A percentile compares a stretch with the other conserved stretches of the same genome.
These are phyloP conservation scores for Zapus hudsonius DNA, from an alignment of 2,113 vertebrate species.

Conservation along the genomic window DNA sequence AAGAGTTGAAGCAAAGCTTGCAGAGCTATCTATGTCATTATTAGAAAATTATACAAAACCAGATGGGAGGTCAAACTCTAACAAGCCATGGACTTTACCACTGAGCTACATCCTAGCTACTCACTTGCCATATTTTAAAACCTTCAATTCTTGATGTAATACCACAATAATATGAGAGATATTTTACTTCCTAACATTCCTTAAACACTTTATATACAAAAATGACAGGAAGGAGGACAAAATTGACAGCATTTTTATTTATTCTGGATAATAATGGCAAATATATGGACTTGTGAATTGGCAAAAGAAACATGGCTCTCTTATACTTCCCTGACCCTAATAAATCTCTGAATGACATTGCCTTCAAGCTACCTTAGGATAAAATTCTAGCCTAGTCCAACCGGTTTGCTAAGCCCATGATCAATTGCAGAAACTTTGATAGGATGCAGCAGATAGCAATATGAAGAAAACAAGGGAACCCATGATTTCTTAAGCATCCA, in stretches of 20 bases:
- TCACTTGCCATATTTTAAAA: not conserved
- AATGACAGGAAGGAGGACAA: conserved; percentile 16
- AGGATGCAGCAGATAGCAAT: not conserved
- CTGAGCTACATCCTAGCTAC: not conserved
- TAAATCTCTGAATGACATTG: conserved; percentile 21
- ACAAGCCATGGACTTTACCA: not conserved
- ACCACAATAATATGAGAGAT: not conserved
- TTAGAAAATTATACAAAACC: not conserved
- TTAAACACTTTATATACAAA: conserved; percentile 3
- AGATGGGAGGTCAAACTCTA: not conserved
- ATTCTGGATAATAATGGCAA: conserved; percentile 22
- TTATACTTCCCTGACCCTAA: conserved; percentile 41
- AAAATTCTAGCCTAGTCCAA: conserved; percentile 54
- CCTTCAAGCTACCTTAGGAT: conserved; percentile 6
- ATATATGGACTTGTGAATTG: not conserved
- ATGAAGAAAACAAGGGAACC: conserved; percentile 29
- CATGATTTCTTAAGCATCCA: conserved; percentile 21
- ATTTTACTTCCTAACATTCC: not conserved
- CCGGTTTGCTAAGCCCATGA: conserved; percentile 58
- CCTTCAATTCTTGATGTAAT: not conserved
- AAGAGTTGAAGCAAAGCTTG: not conserved
- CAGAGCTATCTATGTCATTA: not conserved
- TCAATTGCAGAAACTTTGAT: conserved; percentile 37
- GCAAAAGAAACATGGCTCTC: conserved; percentile 55
- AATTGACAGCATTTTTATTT: conserved; percentile 36